Evolutionary conservation across 2,797 vertebrate species (phyloP).

Genomic region (Rhincodon typus): DNA sequence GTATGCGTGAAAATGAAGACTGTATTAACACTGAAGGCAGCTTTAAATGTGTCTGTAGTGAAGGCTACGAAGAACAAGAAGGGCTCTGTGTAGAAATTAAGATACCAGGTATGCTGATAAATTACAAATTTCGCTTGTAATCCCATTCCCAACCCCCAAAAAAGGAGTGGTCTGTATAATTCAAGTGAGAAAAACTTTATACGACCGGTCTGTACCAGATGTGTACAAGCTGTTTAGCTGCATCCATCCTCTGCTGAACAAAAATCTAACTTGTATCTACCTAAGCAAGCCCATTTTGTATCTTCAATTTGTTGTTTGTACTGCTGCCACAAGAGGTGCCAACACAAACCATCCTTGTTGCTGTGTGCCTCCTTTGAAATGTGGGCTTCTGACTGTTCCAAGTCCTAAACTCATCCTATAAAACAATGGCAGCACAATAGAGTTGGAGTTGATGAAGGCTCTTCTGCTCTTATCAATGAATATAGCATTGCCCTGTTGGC

Average conservation of each 20-base stretch:
- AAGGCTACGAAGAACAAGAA: slow-evolving; percentile 62
- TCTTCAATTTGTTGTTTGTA: not conserved
- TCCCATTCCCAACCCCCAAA: not conserved
- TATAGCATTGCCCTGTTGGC: not conserved
- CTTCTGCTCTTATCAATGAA: not conserved
- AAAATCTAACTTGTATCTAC: not conserved
- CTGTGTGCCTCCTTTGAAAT: not conserved
- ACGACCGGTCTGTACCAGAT: not conserved
- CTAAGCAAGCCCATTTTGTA: not conserved
- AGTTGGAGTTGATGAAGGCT: not conserved
- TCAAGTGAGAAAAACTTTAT: not conserved
- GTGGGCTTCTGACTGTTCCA: not conserved
- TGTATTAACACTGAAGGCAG: slow-evolving; percentile 78
- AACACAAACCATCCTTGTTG: not conserved
- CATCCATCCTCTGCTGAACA: not conserved
- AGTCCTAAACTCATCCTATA: not conserved
- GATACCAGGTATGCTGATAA: slow-evolving; percentile 51
- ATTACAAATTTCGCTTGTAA: not conserved
- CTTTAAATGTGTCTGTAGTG: slow-evolving; percentile 68
- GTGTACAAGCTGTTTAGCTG: not conserved
- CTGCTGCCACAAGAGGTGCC: not conserved
- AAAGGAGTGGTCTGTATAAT: not conserved
- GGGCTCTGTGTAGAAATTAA: slow-evolving; percentile 52
- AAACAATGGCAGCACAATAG: not conserved
- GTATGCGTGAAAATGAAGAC: slow-evolving; percentile 60